phyloP scores from a whole-genome alignment of 2,888 invertebrate species.

The Nomada fucata region DNA sequence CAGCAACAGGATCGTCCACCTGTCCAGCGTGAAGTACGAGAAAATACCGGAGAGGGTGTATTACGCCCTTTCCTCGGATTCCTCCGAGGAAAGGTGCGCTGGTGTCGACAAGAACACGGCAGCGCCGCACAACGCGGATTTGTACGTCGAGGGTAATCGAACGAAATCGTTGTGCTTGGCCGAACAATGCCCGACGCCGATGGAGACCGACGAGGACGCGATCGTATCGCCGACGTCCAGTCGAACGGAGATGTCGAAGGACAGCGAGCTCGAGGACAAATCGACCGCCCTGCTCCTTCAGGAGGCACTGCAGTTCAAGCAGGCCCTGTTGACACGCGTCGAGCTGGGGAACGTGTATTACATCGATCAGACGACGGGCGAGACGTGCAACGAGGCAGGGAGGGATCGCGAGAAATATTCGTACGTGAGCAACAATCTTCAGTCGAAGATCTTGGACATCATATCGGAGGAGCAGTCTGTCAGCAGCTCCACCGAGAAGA shows the following conservation, averaged over 20 bases:
- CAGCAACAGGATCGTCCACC: not conserved
- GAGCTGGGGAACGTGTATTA: constrained; percentile 52
- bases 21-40: constrained; percentile 11
- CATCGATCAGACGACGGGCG: constrained; percentile 18
- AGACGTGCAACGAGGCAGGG: not conserved
- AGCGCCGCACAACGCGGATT: not conserved
- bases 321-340: constrained; percentile 66
- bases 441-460: constrained; percentile 73
- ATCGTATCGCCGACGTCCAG: constrained; percentile 59
- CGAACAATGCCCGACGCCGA: constrained; percentile 23
- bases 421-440: constrained; percentile 57
- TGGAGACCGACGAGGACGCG: constrained; percentile 61
- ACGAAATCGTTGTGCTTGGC: not conserved
- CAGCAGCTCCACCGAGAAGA: constrained; percentile 68
- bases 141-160: not conserved
- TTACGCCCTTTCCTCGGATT: constrained; percentile 47
- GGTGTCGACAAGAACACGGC: not conserved
- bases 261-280: constrained; percentile 70
- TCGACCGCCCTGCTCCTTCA: constrained; percentile 69
- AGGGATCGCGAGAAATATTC: not conserved
- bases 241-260: constrained; percentile 64
- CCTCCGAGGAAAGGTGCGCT: not conserved
- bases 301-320: constrained; percentile 72
- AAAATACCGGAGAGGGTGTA: constrained; percentile 46
- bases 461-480: constrained; percentile 77